Evolutionary conservation across 2,797 vertebrate species (phyloP).

Genomic region (Dendrocincla tyrannina): DNA sequence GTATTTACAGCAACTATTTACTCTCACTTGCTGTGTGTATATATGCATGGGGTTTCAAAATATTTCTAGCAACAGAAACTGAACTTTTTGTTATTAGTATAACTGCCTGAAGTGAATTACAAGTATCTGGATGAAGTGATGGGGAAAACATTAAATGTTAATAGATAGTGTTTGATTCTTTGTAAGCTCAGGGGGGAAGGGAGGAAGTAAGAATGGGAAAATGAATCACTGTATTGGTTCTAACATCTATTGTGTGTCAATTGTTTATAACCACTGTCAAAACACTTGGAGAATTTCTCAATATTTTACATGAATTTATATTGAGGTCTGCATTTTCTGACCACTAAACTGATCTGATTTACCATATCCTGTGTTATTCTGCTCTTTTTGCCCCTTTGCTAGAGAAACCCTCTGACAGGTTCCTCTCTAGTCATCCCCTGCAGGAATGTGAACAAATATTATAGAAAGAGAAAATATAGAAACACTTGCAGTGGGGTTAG

Average conservation of each 20-base stretch:
- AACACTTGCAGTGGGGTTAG: neutral
- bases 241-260: neutral
- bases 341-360: neutral
- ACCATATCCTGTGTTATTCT: neutral
- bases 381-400: neutral
- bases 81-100: neutral
- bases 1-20: constrained; percentile 43
- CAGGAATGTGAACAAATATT: neutral
- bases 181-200: neutral
- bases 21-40: neutral
- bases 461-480: neutral
- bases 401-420: neutral
- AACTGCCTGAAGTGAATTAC: neutral
- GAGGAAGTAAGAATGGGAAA: neutral
- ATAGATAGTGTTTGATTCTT: neutral
- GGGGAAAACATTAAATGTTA: neutral
- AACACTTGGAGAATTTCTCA: neutral
- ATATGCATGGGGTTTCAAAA: neutral
- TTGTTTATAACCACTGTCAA: neutral
- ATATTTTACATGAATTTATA: neutral
- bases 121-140: neutral
- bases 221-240: neutral
- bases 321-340: neutral
- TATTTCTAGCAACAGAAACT: neutral
- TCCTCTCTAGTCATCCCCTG: neutral